Percentiles rank a stretch among this genome's conserved stretches.
Conservation (phyloP, 2,797 vertebrate species). For the Sus cebifrons region DNA sequence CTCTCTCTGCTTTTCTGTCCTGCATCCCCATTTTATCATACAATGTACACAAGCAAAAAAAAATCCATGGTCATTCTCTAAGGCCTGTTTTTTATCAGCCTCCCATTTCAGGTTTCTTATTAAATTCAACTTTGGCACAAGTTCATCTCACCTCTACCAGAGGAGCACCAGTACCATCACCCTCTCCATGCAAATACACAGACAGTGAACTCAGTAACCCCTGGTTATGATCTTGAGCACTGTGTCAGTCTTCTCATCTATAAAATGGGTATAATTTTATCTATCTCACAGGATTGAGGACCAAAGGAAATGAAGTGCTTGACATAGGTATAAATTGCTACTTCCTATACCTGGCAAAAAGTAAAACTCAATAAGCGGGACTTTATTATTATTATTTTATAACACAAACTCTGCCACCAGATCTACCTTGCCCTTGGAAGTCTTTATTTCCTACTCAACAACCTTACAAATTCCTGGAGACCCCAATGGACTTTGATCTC, state of each 20-base stretch:
- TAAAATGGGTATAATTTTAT: neutral
- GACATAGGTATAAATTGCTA: neutral
- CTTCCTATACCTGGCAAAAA: neutral
- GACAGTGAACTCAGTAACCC: neutral
- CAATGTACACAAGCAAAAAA: neutral
- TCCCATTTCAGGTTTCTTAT: too few relatives aligned
- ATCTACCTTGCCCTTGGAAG: neutral
- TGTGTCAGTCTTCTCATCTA: neutral
- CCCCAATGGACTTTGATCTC: neutral
- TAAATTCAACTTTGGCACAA: neutral
- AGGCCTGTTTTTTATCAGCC: neutral
- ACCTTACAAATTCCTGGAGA: neutral
- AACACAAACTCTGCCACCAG: neutral
- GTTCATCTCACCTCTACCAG: neutral
- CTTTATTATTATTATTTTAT: neutral
- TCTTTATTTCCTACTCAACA: neutral
- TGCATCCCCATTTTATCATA: neutral
- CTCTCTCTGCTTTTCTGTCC: neutral
- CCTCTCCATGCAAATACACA: accelerated
- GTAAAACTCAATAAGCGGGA: neutral
- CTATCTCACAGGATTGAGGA: neutral
- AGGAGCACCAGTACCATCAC: accelerated
- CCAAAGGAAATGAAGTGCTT: neutral
- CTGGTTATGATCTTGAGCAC: neutral
- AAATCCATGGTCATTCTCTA: neutral